These are phyloP conservation scores for Phylloscopus collybita DNA, from an alignment of 2,797 vertebrate species.

Conservation along the genomic window DNA sequence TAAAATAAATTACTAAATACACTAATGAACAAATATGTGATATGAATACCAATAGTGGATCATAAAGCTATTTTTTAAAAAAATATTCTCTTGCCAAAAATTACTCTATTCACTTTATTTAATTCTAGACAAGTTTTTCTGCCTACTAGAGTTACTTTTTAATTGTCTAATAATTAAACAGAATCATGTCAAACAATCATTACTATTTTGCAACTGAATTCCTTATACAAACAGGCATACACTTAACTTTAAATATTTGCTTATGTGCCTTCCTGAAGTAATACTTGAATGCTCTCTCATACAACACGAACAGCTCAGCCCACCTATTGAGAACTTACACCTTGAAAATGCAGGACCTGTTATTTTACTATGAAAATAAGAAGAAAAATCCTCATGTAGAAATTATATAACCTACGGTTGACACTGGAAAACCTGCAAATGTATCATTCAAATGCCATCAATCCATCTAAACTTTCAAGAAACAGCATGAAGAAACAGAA, in stretches of 20 bases:
- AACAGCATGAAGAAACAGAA: neutral
- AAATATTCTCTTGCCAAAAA: neutral
- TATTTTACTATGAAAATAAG: neutral
- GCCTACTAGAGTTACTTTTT: neutral
- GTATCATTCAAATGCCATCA: neutral
- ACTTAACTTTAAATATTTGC: neutral
- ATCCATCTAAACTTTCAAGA: conserved; percentile 5
- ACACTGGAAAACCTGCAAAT: neutral
- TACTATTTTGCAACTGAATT: conserved; percentile 16
- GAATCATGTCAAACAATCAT: neutral
- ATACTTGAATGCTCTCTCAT: neutral
- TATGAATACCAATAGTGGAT: neutral
- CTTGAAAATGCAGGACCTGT: neutral
- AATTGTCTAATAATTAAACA: neutral
- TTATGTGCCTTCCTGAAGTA: neutral
- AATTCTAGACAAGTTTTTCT: neutral
- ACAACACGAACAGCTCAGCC: neutral
- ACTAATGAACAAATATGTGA: neutral
- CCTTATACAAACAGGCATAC: neutral
- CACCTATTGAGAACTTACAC: neutral
- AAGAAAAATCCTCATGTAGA: neutral
- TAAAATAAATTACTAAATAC: neutral
- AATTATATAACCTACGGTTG: neutral
- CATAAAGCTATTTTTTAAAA: neutral
- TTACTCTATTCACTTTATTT: neutral